Evolutionary conservation across 2,888 invertebrate species (phyloP), one percentile per base, ranked within the genome.

Genomic region (Adelphocoris suturalis): DNA sequence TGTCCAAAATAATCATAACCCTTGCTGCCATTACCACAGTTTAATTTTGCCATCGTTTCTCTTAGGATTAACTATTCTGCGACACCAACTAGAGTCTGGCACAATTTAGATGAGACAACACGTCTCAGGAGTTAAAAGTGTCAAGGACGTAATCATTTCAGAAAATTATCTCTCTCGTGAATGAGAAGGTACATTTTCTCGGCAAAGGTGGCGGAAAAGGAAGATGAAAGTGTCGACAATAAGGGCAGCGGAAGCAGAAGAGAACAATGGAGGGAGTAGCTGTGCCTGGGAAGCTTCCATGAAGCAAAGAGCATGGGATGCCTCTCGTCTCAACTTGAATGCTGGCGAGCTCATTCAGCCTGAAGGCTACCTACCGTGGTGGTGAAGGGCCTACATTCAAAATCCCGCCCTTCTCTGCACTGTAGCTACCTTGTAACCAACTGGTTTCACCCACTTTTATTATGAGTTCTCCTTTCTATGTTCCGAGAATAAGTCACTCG

Each of bases 181-280:
- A 81, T 81, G 81, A 81, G 46, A 48, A 81, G 12, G 37, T 48
- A 47, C 81, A 81, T 81, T 81, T 47, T 48, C 81, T 46, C 47
- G 11, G 47, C 19, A 19, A 81, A 81, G 46, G 81, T 81, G 81
- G 47, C 81, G 81, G 81, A 81, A 81, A 47, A 81, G 81, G 81
- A 81, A 81, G 81, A 81, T 81, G 81, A 81, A 81, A 81, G 81
- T 81, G 81, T 81, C 47, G 81, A 81, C 47, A 81, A 81, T 23
- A 47, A 81, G 46, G 76, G 76, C 16, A 28, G 76, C 28, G 46
- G 37, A 81, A 48, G 81, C 23, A 81, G 37, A n/a, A 47, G 81
- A 47, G 19, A 81, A 48, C 37, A 46, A 28, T 76, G 28, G 19
- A 81, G 14, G 81, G 81, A 46, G 37, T 48, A 48, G 47, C 81